Base-by-base conservation (phyloP, 1,140 invertebrate species). In the Palaemon carinicauda region DNA sequence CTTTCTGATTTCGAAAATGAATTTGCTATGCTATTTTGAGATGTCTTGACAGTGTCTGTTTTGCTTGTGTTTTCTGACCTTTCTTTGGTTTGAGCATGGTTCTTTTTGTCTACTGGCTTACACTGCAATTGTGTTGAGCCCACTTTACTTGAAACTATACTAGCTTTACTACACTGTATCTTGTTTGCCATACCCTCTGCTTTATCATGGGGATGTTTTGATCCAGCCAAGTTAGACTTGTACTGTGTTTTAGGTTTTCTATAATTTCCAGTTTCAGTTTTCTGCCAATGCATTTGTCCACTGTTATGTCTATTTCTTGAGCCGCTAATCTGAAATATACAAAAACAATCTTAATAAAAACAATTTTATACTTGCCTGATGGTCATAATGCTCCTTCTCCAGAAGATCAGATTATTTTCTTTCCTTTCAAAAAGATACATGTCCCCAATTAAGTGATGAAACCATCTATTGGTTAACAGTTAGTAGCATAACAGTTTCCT, bases 261-360 rank as follows among this genome's bases (percentile, higher is more conserved):
- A 65, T 86, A 86, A 41, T 56, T 86, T 17, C 51, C 56, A 73
- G 33, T 50, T 21, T 87, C 85, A 24, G 52, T 54, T 60, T 80
- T 54, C 51, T 77, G 79, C 85, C 85, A 81, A 12, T 87, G 85
- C 52, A 53, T 77, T 29, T 82, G 79, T 60, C 85, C 85, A 77
- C 85, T 87, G 27, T 65, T 24, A 33, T 87, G 79, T 56, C 85
- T 27, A 53, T 79, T 87, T 82, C 85, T 81, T 9, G 85, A 87
- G 41, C 85, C 80, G 77, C 85, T 69, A 19, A 84, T 53, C 82
- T 84, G 52, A 15, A 74, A 80, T 17, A 33, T 7, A 27, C 7
- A n/a, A 4, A n/a, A n/a, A n/a, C n/a, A n/a, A n/a, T n/a, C n/a
- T n/a, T n/a, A n/a, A n/a, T n/a, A n/a, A n/a, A n/a, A n/a, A n/a